These are phyloP conservation scores for Endotricha flammealis DNA, from an alignment of 2,888 invertebrate genomes.

Conservation along the genomic window DNA sequence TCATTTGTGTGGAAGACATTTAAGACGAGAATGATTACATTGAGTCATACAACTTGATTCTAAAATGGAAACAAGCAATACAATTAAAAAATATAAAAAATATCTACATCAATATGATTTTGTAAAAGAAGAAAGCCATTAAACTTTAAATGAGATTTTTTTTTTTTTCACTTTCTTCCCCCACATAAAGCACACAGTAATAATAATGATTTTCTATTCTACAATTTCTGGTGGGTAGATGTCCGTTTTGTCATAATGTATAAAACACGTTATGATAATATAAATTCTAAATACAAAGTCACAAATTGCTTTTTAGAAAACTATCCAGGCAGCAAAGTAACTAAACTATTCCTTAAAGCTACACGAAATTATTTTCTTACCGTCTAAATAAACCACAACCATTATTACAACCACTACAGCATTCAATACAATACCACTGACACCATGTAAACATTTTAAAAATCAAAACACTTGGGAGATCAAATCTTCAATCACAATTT, in stretches of 20 bases:
- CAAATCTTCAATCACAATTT: constrained; percentile 7
- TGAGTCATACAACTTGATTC: too few relatives aligned
- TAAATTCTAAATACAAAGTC: constrained; percentile 12
- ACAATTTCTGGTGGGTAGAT: constrained; percentile 67
- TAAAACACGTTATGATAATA: constrained; percentile 26
- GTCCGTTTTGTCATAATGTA: constrained; percentile 67
- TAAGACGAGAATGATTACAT: too few relatives aligned
- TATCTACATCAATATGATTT: constrained; percentile 13
- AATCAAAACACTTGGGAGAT: neutral
- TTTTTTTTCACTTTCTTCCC: constrained; percentile 11
- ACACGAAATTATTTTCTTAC: too few relatives aligned
- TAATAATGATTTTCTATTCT: constrained; percentile 40
- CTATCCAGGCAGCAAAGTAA: constrained; percentile 19
- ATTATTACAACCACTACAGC: too few relatives aligned
- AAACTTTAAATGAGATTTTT: too few relatives aligned
- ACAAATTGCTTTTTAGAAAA: constrained; percentile 7
- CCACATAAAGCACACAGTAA: constrained; percentile 13
- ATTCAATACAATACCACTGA: neutral
- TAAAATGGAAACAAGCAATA: too few relatives aligned
- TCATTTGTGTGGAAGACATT: too few relatives aligned
- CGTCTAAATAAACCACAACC: too few relatives aligned
- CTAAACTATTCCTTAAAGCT: too few relatives aligned
- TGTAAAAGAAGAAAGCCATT: constrained; percentile 7
- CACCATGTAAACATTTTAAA: constrained; percentile 8
- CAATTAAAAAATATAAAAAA: constrained; percentile 12